These are phyloP conservation scores for Rhinoraja longicauda DNA, from an alignment of 2,797 vertebrate species.

Conservation along the genomic window DNA sequence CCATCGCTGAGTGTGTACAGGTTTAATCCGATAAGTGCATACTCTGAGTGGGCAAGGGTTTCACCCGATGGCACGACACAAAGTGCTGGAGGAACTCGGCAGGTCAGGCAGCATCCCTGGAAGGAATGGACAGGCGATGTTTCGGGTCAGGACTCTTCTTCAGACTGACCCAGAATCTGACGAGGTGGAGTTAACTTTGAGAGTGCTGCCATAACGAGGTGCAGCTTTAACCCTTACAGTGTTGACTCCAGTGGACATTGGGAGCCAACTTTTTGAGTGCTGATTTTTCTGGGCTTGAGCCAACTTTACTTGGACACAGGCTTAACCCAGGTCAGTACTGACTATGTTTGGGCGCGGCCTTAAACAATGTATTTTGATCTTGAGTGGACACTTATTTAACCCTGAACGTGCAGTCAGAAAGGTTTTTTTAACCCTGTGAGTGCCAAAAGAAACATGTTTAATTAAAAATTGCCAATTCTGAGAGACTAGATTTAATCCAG, in stretches of 20 bases:
- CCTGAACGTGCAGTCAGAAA: neutral
- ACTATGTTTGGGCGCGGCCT: neutral
- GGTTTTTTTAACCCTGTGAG: neutral
- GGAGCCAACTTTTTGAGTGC: neutral
- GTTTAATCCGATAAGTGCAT: neutral
- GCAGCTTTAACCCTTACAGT: neutral
- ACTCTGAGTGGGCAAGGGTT: neutral
- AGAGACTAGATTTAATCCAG: neutral
- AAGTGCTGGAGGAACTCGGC: no score
- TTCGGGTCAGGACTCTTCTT: no score
- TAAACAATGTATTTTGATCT: neutral
- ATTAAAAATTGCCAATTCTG: neutral
- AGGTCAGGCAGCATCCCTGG: no score
- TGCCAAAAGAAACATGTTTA: neutral
- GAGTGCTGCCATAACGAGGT: neutral
- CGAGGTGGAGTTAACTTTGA: neutral
- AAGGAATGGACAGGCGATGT: no score
- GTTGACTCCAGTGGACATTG: neutral
- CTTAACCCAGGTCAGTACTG: neutral
- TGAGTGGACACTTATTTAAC: neutral
- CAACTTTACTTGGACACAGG: neutral
- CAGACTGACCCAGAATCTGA: neutral
- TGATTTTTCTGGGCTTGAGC: neutral
- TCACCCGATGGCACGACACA: neutral
- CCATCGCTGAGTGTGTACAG: no score